Evolutionary conservation across 1,140 invertebrate species (phyloP).

Genomic region (Anthonomus grandis): DNA sequence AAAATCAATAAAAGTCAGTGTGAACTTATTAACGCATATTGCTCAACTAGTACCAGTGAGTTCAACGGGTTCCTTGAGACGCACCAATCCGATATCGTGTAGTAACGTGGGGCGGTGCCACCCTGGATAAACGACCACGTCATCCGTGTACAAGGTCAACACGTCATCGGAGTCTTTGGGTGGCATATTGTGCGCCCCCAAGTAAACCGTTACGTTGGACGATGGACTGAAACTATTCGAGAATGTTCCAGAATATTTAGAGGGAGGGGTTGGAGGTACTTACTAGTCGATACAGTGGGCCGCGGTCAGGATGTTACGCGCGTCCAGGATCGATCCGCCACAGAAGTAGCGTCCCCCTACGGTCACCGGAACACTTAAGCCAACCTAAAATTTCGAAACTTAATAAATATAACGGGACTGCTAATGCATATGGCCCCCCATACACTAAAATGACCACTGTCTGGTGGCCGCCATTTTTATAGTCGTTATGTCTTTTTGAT

Average conservation of each 20-base stretch:
- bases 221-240: background rate
- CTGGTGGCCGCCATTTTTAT: background rate
- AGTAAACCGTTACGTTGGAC: conserved; percentile 1
- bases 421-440: background rate
- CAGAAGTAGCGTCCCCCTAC: conserved; percentile 43
- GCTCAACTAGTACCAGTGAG: background rate
- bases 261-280: background rate
- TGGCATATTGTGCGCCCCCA: conserved; percentile 10
- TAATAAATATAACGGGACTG: background rate
- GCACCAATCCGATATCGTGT: conserved; percentile 20
- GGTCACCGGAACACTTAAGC: background rate
- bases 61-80: conserved; percentile 3
- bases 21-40: background rate
- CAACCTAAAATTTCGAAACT: background rate
- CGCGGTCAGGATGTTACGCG: conserved; percentile 53
- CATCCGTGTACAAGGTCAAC: background rate
- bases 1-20: conserved; percentile 27
- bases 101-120: conserved; percentile 9
- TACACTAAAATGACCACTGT: background rate
- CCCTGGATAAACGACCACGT: conserved; percentile 8
- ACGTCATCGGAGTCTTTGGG: conserved; percentile 5
- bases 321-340: conserved; percentile 54
- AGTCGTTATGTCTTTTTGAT: background rate
- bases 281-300: conserved; percentile 52
- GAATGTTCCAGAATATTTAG: background rate